Evolutionary conservation across 2,888 invertebrate species (phyloP), one percentile per base, ranked within the genome.

Genomic region (Rugalucina vietnamica): DNA sequence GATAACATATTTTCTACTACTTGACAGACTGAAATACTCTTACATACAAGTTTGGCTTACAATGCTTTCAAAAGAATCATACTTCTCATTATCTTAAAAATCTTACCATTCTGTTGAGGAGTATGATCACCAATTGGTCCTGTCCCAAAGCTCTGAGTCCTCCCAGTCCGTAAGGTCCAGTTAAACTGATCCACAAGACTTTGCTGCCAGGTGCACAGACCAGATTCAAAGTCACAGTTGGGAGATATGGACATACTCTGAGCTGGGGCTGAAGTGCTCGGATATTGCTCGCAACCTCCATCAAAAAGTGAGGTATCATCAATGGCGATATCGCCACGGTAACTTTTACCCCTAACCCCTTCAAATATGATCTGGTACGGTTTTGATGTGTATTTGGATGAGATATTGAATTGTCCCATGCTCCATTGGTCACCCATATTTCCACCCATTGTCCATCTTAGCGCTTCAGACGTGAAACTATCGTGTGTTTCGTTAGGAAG

Each of bases 171-270:
- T 14, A 90, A 60, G 12, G 89, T 88, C 94, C 94, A 94, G 80
- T 93, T 87, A 71, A 92, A 90, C 34, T 90, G 84, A 72, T 92
- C 92, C 4, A 78, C 81, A 10, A 72, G 36, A 77, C 91, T 91
- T 80, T 93, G 91, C 5, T 73, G 85, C 91, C 92, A 94, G 10
- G 79, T 82, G 75, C 94, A 94, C 34, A 88, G 73, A 71, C 89
- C 89, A 36, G 73, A 76, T 57, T 94, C 94, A 91, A 94, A 94
- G 76, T 88, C 82, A 85, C 94, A 94, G 49, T 76, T 65, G 37
- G 72, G 72, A 29, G 72, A 39, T 2, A 43, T n/a, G 14, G 29
- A 8, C 43, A 72, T 24, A 76, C 60, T 78, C 60, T 57, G 57
- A 39, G 73, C 18, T n/a, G 87, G 83, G 3, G 71, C 75, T 1